Evolutionary conservation across 2,888 invertebrate genomes (phyloP).

Genomic region (Deilephila porcellus): DNA sequence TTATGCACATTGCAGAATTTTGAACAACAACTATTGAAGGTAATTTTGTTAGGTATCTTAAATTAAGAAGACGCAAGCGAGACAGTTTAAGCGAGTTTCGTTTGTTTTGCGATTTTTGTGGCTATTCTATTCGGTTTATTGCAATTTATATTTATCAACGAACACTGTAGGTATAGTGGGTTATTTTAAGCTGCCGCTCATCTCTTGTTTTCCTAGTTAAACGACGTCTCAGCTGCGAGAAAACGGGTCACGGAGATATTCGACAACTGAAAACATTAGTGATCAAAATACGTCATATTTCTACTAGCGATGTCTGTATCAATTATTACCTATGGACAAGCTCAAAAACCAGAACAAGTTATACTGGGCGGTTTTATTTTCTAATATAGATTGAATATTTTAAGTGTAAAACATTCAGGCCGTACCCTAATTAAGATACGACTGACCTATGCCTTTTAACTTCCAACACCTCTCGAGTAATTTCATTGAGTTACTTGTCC

Average conservation of each 20-base stretch:
- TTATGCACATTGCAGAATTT: background rate
- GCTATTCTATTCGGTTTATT: constrained; percentile 60
- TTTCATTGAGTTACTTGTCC: constrained; percentile 58
- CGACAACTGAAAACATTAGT: constrained; percentile 47
- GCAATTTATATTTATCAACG: constrained; percentile 67
- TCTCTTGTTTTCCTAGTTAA: constrained; percentile 66
- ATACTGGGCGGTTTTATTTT: background rate
- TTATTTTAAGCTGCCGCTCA: constrained; percentile 73
- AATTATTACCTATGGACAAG: background rate
- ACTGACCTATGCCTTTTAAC: constrained; percentile 63
- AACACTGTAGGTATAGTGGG: constrained; percentile 43
- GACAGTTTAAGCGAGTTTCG: background rate
- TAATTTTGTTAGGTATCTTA: background rate
- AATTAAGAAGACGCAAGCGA: background rate
- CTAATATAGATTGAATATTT: background rate
- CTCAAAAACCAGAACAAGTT: background rate
- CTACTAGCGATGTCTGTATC: background rate
- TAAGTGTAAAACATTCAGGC: constrained; percentile 29
- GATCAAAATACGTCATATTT: constrained; percentile 32
- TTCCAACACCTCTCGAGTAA: constrained; percentile 53
- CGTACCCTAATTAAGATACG: constrained; percentile 34
- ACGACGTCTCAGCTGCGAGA: constrained; percentile 46
- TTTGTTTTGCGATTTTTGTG: constrained; percentile 52
- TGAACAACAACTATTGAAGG: background rate
- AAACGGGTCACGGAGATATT: constrained; percentile 62